Evolutionary conservation across 2,797 vertebrate genomes (phyloP), one percentile per base, ranked within the genome.

Genomic region (Coregonus sp.): DNA sequence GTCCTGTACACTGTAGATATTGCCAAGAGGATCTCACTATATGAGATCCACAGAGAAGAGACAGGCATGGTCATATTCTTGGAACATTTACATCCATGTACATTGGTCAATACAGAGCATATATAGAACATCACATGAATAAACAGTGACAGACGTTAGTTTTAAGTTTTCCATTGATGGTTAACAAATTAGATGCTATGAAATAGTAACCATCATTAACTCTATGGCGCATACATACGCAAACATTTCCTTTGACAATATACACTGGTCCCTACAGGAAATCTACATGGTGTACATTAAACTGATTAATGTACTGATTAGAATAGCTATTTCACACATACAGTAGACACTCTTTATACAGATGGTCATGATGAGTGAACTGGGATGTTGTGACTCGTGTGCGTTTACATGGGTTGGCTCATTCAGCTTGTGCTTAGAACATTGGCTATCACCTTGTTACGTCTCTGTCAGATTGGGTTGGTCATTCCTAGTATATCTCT

Each of bases 351-450:
- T 35, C 14, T 35, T 5, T 29, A 29, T 56, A 29, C 6, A 78
- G 68, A 35, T 52, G 70, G 50, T 52, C 15, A 52, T 54, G 70
- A 51, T 7, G 9, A 16, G 25, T 54, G 71, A 56, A 59, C 75
- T 76, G 67, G 73, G 37, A 50, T 35, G 54, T 66, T 70, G 31
- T n/a, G 31, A 5, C 25, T 50, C 9, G 56, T 52, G 76, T 80
- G 67, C 31, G n/a, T 61, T 61, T 2, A 7, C 18, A 6, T 61
- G 56, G 56, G n/a, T 56, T 73, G 25, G 18, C 12, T 59, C 74
- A 20, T 54, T 69, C 72, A 80, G 71, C 67, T 81, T 87, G 81
- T 83, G 80, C 75, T 81, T 83, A n/a, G 47, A 18, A 52, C 54
- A 7, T 67, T 51, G 29, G 18, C 63, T 56, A 74, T 70, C 16